phyloP scores from a whole-genome alignment of 1,140 invertebrate species.

The Hylaeus anthracinus region DNA sequence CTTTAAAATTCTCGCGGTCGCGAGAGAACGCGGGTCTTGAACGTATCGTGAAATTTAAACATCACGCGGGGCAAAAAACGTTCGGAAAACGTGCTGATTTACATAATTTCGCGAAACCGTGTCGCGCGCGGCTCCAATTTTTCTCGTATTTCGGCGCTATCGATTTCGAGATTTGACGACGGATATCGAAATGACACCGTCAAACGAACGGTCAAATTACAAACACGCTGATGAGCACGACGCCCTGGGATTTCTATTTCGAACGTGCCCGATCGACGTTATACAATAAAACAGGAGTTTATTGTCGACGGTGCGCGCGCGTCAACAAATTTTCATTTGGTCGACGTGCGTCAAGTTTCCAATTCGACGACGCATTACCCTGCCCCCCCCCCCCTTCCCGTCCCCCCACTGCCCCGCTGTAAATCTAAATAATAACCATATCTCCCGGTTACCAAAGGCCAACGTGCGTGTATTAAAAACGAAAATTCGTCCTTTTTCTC shows the following conservation, averaged over 20 bases:
- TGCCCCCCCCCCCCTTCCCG: not conserved
- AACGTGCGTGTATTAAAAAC: conserved; percentile 37
- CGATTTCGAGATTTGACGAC: not conserved
- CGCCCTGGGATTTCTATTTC: conserved; percentile 31
- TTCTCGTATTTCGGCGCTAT: not conserved
- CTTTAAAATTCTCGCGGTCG: too few species aligned
- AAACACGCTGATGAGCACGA: not conserved
- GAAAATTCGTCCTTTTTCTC: conserved; percentile 32
- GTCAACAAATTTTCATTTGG: conserved; percentile 61
- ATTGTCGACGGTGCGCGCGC: conserved; percentile 20
- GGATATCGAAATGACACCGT: not conserved
- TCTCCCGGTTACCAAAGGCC: not conserved
- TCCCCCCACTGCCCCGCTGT: not conserved
- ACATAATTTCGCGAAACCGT: not conserved
- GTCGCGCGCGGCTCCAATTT: not conserved
- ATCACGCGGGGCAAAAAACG: too few species aligned
- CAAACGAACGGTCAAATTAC: conserved; percentile 13
- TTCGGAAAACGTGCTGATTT: too few species aligned
- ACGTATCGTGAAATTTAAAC: too few species aligned
- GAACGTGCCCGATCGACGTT: conserved; percentile 13
- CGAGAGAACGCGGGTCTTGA: too few species aligned
- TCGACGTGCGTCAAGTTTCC: conserved; percentile 48
- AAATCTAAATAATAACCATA: conserved; percentile 46
- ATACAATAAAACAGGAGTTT: conserved; percentile 40
- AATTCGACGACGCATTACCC: conserved; percentile 42